These are phyloP conservation scores for Arvicanthis niloticus DNA, from an alignment of 2,113 vertebrate species.

Conservation along the genomic window DNA sequence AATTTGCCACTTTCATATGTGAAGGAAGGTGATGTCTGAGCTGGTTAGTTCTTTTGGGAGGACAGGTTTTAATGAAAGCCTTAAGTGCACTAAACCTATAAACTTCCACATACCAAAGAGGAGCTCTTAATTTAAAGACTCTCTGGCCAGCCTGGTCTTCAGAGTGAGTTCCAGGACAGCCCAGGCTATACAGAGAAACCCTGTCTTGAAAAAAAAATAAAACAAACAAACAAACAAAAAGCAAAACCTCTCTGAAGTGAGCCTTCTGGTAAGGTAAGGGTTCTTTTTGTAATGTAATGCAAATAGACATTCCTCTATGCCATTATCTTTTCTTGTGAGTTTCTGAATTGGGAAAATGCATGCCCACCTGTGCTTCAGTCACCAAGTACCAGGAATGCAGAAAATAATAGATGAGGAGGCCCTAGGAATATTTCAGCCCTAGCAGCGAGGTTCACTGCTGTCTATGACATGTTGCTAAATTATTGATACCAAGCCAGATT, in stretches of 20 bases:
- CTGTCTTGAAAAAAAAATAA: too few species aligned
- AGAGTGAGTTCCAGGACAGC: too few species aligned
- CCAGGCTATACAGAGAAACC: too few species aligned
- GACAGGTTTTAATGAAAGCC: neutral
- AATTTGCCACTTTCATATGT: neutral
- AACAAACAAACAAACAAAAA: too few species aligned
- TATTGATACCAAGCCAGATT: constrained; percentile 87
- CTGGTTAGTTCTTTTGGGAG: neutral
- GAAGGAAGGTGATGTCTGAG: neutral
- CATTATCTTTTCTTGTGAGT: constrained; percentile 66
- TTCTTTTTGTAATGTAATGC: constrained; percentile 77
- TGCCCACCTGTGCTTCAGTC: constrained; percentile 78
- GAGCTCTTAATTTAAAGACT: constrained; percentile 69
- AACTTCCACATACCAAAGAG: constrained; percentile 54
- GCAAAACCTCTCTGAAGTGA: constrained; percentile 55
- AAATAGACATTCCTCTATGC: constrained; percentile 67
- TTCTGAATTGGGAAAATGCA: constrained; percentile 69
- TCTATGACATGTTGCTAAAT: constrained; percentile 89
- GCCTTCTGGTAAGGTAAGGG: constrained; percentile 24
- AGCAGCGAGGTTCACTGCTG: constrained; percentile 88
- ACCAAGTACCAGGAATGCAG: constrained; percentile 73
- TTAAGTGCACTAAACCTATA: constrained; percentile 43
- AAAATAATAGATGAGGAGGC: constrained; percentile 85
- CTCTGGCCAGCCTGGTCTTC: too few species aligned
- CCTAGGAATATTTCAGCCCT: constrained; percentile 83